Evolutionary conservation across 2,113 vertebrate genomes (phyloP).

Genomic region (Nettapus auritus): DNA sequence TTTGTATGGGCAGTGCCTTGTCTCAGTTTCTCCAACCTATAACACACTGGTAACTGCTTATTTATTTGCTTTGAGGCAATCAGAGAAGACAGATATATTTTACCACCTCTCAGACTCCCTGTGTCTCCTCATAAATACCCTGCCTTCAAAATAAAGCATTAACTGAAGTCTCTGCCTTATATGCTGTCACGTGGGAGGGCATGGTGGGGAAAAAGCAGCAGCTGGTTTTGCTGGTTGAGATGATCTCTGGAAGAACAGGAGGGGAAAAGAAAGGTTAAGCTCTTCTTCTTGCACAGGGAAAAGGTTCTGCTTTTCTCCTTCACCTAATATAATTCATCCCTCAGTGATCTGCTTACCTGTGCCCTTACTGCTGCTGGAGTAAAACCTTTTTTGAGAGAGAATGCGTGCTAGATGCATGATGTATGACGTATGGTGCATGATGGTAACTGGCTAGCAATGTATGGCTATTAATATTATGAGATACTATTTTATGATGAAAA

Average conservation of each 20-base stretch:
- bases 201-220: neutral
- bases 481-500: neutral
- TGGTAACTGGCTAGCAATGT: neutral
- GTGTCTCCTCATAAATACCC: neutral
- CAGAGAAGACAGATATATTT: neutral
- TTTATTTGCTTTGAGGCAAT: neutral
- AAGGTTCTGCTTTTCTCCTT: neutral
- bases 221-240: neutral
- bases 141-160: neutral
- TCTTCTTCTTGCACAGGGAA: neutral
- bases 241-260: neutral
- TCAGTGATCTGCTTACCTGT: neutral
- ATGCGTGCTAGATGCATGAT: neutral
- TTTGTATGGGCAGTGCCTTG: neutral
- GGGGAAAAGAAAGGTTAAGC: neutral
- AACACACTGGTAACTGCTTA: accelerated
- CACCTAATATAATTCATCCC: neutral
- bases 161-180: neutral
- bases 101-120: neutral
- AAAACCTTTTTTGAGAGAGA: neutral
- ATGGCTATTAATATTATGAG: neutral
- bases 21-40: neutral
- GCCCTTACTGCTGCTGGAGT: neutral
- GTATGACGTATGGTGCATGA: no score
- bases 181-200: accelerated